Evolutionary conservation across 2,888 invertebrate species (phyloP).

Genomic region (Neoascia interrupta): DNA sequence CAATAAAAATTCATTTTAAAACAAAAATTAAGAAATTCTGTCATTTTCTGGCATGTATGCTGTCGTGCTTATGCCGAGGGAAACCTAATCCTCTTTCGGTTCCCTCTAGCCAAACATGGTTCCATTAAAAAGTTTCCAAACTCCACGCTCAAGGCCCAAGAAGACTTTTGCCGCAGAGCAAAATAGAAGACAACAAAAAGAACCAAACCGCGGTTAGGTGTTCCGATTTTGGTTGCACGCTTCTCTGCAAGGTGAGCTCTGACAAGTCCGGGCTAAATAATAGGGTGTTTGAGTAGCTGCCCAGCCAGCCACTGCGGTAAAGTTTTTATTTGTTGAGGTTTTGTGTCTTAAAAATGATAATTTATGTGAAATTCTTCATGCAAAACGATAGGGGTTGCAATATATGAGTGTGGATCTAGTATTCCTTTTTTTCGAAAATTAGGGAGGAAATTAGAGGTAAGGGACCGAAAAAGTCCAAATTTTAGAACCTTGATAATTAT

Average conservation of each 20-base stretch:
- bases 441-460: slow-evolving; percentile 34
- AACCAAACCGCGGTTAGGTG: slow-evolving; percentile 48
- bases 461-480: slow-evolving; percentile 13
- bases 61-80: slow-evolving; percentile 15
- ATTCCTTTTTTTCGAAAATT: neutral
- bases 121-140: slow-evolving; percentile 36
- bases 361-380: slow-evolving; percentile 66
- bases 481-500: slow-evolving; percentile 27
- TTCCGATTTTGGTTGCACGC: slow-evolving; percentile 35
- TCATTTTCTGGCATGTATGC: slow-evolving; percentile 22
- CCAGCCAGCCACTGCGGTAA: slow-evolving; percentile 43
- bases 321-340: slow-evolving; percentile 46
- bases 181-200: neutral
- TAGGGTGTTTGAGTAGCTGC: slow-evolving; percentile 16
- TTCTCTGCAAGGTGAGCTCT: slow-evolving; percentile 53
- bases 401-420: neutral
- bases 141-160: slow-evolving; percentile 32
- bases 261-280: neutral
- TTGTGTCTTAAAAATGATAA: slow-evolving; percentile 49
- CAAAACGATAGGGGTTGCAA: slow-evolving; percentile 60
- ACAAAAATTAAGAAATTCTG: slow-evolving; percentile 21
- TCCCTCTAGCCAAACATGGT: neutral
- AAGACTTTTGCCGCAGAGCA: slow-evolving; percentile 11
- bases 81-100: slow-evolving; percentile 10
- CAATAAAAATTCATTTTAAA: slow-evolving; percentile 45